phyloP scores from a whole-genome alignment of 2,113 vertebrate species.

The Sylvietta virens region DNA sequence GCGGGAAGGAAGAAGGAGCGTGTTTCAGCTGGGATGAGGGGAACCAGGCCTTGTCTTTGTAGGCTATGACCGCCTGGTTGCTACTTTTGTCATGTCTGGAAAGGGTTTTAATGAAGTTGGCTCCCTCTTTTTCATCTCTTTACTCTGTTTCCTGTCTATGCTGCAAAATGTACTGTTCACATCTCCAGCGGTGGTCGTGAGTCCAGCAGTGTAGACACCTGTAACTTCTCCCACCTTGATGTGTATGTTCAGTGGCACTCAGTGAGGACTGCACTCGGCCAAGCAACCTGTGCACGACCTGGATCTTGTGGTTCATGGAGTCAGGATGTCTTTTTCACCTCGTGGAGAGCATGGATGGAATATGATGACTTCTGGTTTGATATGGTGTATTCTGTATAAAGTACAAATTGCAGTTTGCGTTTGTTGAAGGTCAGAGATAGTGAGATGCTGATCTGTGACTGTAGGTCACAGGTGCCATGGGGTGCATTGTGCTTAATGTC shows the following conservation, averaged over 20 bases:
- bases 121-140: not conserved
- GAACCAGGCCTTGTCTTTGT: not conserved
- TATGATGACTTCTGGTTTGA: not conserved
- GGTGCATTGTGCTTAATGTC: not conserved
- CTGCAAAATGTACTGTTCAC: not conserved
- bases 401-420: not conserved
- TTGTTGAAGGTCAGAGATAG: not conserved
- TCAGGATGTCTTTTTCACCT: not conserved
- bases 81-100: not conserved
- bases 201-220: not conserved
- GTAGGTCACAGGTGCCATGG: not conserved
- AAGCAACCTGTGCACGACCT: not conserved
- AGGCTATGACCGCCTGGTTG: not conserved
- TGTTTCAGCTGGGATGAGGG: not conserved
- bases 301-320: not conserved
- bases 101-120: not conserved
- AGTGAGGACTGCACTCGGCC: not conserved
- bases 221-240: not conserved
- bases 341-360: not conserved
- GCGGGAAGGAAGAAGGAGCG: fast-evolving
- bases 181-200: not conserved
- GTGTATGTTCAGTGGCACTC: not conserved
- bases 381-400: not conserved
- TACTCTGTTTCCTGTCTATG: not conserved
- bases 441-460: not conserved